Evolutionary conservation across 2,888 invertebrate genomes (phyloP).

Genomic region (Andrena praecox): DNA sequence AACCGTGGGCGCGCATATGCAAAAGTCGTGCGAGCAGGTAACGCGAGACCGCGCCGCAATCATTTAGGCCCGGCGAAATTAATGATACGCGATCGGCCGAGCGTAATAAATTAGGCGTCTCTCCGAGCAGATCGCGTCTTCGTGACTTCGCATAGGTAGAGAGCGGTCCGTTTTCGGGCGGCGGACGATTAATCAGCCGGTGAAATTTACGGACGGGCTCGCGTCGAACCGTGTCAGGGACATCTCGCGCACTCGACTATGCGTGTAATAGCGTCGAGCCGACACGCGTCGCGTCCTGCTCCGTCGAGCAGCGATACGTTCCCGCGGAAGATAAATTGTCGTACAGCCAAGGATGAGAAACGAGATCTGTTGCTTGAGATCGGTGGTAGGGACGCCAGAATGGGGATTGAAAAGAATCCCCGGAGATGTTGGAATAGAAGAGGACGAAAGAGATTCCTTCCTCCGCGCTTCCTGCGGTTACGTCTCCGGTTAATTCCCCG

Average conservation of each 20-base stretch:
- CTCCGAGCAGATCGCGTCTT: slow-evolving; percentile 2
- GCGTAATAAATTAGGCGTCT: slow-evolving; percentile 33
- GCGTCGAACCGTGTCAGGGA: slow-evolving; percentile 48
- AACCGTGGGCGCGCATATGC: slow-evolving; percentile 21
- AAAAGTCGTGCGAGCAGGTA: slow-evolving; percentile 25
- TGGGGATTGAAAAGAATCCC: too few relatives aligned
- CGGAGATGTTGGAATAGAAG: too few relatives aligned
- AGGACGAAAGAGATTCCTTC: too few relatives aligned
- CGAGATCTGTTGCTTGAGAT: not conserved
- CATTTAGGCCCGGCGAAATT: slow-evolving; percentile 33
- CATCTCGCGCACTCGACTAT: slow-evolving; percentile 35
- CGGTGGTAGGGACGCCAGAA: not conserved
- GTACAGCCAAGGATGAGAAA: not conserved
- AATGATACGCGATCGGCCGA: slow-evolving; percentile 11
- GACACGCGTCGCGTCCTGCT: not conserved
- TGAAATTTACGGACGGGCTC: slow-evolving; percentile 35
- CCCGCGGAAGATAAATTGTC: slow-evolving; percentile 10
- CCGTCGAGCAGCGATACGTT: not conserved
- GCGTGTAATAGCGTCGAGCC: slow-evolving; percentile 11
- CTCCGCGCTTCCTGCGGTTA: too few relatives aligned
- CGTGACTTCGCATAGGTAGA: not conserved
- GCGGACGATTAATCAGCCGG: slow-evolving; percentile 25
- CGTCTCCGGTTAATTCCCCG: too few relatives aligned
- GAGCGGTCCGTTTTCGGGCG: not conserved
- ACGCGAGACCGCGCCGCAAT: slow-evolving; percentile 27